Conservation (phyloP, 2,113 vertebrate species). For the Columbina picui region DNA sequence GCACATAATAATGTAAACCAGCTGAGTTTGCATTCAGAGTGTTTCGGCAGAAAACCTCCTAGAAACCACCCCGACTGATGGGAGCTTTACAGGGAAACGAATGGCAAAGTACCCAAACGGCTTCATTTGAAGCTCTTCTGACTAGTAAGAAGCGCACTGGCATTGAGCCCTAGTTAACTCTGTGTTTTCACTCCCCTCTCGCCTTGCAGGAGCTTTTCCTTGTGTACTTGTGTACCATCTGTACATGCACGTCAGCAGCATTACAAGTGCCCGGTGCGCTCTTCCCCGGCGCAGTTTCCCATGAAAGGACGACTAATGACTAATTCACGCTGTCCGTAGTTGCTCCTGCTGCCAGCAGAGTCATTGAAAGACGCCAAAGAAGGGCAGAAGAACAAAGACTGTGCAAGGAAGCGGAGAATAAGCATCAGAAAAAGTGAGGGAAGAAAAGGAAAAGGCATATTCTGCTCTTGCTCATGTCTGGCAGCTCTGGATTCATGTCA, state of each 20-base stretch:
- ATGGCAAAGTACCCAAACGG: neutral
- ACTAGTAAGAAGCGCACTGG: rapidly evolving
- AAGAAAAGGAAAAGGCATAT: neutral
- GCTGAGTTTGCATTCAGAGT: neutral
- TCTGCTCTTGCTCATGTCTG: neutral
- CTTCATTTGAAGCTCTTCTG: neutral
- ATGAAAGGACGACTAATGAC: neutral
- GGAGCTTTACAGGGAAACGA: neutral
- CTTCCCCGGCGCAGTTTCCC: neutral
- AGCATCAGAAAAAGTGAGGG: neutral
- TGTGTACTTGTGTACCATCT: neutral
- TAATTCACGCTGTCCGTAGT: neutral
- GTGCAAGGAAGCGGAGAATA: neutral
- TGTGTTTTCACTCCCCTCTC: neutral
- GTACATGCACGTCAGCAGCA: neutral
- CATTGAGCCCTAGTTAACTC: neutral
- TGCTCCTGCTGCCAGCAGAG: neutral
- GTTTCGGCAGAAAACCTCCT: neutral
- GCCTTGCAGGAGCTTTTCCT: neutral
- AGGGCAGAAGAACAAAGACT: constrained; percentile 33
- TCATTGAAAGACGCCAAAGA: constrained; percentile 10
- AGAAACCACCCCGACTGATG: neutral
- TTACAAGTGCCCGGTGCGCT: neutral
- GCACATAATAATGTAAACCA: neutral
- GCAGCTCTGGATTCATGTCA: neutral